Conservation (phyloP, 1,140 invertebrate genomes). For the Eufriesea mexicana region DNA sequence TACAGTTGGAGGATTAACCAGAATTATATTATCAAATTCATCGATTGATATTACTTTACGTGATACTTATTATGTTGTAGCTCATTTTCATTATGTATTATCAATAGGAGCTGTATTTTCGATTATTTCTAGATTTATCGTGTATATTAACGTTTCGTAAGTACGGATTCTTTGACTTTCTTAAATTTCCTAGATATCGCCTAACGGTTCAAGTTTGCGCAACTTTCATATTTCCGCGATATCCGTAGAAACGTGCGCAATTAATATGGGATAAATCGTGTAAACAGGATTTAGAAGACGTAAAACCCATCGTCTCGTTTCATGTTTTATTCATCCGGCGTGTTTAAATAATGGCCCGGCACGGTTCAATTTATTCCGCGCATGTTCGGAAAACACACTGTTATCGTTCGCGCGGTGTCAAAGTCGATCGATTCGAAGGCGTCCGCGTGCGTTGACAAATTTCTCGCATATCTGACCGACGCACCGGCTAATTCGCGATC, state of each 20-base stretch:
- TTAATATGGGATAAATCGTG: background rate
- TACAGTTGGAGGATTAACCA: too few species aligned
- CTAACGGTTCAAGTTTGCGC: background rate
- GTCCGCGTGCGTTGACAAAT: background rate
- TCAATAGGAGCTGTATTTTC: too few species aligned
- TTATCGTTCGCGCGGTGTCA: background rate
- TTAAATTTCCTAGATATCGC: background rate
- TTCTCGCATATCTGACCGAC: slow-evolving; percentile 23
- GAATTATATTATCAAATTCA: too few species aligned
- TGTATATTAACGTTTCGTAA: background rate
- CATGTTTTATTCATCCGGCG: slow-evolving; percentile 19
- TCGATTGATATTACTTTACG: too few species aligned
- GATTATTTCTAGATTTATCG: too few species aligned
- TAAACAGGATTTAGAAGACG: background rate
- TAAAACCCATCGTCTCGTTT: background rate
- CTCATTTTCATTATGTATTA: too few species aligned
- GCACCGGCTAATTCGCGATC: slow-evolving; percentile 26
- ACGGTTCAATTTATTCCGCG: slow-evolving; percentile 5
- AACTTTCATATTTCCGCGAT: background rate
- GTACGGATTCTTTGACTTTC: background rate
- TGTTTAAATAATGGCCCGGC: slow-evolving; percentile 15
- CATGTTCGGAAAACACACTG: background rate
- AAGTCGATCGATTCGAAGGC: background rate
- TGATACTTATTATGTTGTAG: too few species aligned
- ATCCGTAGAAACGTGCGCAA: background rate